A percentile compares a stretch with the other conserved stretches of the same genome.
These are phyloP conservation scores for Crocallis elinguaria DNA, from an alignment of 2,888 invertebrate genomes.

Conservation along the genomic window DNA sequence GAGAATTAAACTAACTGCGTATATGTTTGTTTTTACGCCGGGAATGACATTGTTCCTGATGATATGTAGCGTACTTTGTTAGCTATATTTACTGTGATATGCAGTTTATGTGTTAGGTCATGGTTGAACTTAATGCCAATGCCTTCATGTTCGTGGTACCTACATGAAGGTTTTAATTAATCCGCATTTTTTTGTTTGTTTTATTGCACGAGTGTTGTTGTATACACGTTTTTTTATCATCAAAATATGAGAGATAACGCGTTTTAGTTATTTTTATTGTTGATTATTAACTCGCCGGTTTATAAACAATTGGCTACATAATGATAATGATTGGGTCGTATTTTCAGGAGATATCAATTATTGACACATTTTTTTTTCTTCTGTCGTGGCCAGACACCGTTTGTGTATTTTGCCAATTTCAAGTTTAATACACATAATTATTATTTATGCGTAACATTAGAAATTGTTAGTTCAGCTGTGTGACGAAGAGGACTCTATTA, in stretches of 20 bases:
- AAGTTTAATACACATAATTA: too few relatives aligned
- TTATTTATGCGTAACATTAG: too few relatives aligned
- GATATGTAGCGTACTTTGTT: not conserved
- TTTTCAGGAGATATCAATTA: too few relatives aligned
- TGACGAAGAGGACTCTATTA: too few relatives aligned
- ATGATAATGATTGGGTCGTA: too few relatives aligned
- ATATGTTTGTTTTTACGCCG: slow-evolving; percentile 46
- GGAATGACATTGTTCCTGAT: slow-evolving; percentile 44
- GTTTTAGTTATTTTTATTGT: too few relatives aligned
- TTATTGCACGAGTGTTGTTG: not conserved
- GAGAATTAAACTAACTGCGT: slow-evolving; percentile 69
- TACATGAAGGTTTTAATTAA: slow-evolving; percentile 3
- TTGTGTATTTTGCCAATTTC: too few relatives aligned
- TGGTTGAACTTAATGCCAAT: slow-evolving; percentile 19
- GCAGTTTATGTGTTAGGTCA: slow-evolving; percentile 42
- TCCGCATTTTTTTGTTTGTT: slow-evolving; percentile 3
- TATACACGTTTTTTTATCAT: not conserved
- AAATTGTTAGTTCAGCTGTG: too few relatives aligned
- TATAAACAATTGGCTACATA: too few relatives aligned
- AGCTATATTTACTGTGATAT: slow-evolving; percentile 20
- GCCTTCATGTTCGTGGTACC: slow-evolving; percentile 2
- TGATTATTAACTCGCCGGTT: too few relatives aligned
- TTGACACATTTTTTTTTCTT: not conserved
- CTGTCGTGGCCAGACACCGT: too few relatives aligned
- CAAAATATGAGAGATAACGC: not conserved